These are phyloP conservation scores for Scomber colias DNA, from an alignment of 2,113 vertebrate species.

Conservation along the genomic window DNA sequence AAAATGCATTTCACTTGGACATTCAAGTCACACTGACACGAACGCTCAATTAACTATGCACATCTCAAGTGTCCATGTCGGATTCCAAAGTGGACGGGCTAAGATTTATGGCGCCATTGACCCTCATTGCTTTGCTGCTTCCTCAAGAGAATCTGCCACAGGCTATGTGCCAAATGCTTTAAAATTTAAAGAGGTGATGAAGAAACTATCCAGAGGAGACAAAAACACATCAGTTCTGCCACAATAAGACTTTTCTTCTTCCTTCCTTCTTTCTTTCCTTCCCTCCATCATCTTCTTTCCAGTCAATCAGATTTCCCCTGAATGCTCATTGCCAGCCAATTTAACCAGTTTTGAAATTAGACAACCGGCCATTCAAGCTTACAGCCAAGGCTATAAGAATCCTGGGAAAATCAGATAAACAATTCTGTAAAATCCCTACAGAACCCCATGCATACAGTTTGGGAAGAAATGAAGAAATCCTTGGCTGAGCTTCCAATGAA, in stretches of 20 bases:
- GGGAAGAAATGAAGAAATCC: conserved; percentile 53
- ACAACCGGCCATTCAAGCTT: conserved; percentile 40
- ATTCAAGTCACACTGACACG: conserved; percentile 63
- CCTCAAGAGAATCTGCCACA: conserved; percentile 89
- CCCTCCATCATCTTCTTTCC: conserved; percentile 46
- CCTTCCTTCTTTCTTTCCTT: conserved; percentile 19
- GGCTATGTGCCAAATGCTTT: conserved; percentile 92
- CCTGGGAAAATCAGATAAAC: conserved; percentile 53
- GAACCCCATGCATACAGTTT: conserved; percentile 14
- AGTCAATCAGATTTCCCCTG: conserved; percentile 47
- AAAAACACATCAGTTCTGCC: conserved; percentile 84
- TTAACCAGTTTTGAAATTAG: conserved; percentile 40
- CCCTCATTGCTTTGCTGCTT: conserved; percentile 87
- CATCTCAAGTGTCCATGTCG: conserved; percentile 80
- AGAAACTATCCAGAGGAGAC: conserved; percentile 96
- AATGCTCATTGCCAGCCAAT: conserved; percentile 45
- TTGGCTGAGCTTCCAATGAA: conserved; percentile 33
- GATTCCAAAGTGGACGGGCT: conserved; percentile 85
- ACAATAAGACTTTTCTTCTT: conserved; percentile 78
- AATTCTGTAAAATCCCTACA: conserved; percentile 37
- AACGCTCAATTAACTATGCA: conserved; percentile 77
- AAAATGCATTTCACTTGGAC: conserved; percentile 55
- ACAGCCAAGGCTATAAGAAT: too few species aligned
- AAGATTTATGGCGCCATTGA: conserved; percentile 90
- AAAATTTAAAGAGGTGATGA: conserved; percentile 99